Evolutionary conservation across 2,797 vertebrate species (phyloP).

Genomic region (Choloepus didactylus): DNA sequence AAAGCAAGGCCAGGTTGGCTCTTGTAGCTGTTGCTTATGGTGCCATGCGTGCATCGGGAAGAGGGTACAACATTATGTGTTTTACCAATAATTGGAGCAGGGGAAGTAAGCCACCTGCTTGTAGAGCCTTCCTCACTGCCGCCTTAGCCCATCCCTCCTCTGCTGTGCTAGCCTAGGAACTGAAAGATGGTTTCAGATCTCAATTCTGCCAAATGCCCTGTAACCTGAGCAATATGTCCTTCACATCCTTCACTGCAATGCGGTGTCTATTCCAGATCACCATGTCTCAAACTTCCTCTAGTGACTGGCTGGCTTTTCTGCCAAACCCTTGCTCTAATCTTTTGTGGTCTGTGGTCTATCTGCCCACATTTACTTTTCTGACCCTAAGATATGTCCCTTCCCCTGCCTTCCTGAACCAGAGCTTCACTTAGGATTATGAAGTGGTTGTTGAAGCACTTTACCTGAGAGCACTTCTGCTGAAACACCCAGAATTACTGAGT

Average conservation of each 20-base stretch:
- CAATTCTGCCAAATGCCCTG: not conserved
- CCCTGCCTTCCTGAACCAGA: not conserved
- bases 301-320: not conserved
- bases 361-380: not conserved
- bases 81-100: no score
- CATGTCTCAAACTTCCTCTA: not conserved
- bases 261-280: not conserved
- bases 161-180: not conserved
- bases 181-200: no score
- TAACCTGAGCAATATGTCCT: not conserved
- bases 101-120: accelerated
- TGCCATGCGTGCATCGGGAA: not conserved
- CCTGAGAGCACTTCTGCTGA: not conserved
- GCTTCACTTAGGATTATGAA: not conserved
- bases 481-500: not conserved
- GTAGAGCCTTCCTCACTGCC: not conserved
- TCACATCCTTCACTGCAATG: not conserved
- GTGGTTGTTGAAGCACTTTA: not conserved
- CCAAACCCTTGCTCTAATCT: not conserved
- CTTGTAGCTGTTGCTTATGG: not conserved
- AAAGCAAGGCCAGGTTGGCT: not conserved
- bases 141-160: not conserved
- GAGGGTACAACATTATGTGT: no score
- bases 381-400: not conserved
- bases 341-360: not conserved